phyloP scores from a whole-genome alignment of 2,113 vertebrate species.

The Aldabrachelys gigantea region DNA sequence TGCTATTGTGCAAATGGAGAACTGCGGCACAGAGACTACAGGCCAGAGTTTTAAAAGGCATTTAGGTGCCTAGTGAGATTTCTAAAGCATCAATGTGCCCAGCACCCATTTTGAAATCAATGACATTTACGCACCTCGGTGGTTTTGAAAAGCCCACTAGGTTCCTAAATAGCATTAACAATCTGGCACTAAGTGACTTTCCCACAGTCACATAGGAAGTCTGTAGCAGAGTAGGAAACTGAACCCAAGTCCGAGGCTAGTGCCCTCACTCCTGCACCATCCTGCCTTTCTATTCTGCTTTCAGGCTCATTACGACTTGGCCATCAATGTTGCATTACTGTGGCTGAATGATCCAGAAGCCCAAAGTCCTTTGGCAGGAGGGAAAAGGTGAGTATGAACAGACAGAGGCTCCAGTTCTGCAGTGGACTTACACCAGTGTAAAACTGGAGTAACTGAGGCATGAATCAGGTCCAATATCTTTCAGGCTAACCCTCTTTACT shows the following conservation, averaged over 20 bases:
- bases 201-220: background rate
- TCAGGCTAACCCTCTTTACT: background rate
- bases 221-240: background rate
- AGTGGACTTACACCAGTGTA: background rate
- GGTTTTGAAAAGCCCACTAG: background rate
- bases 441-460: background rate
- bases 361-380: slow-evolving; percentile 59
- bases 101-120: no score
- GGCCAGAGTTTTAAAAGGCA: no score
- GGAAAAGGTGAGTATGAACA: slow-evolving; percentile 77
- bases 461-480: background rate
- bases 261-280: background rate
- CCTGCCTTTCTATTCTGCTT: background rate
- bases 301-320: slow-evolving; percentile 88
- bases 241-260: background rate
- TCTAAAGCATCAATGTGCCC: no score
- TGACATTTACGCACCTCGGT: no score
- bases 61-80: no score
- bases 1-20: no score
- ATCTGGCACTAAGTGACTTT: background rate
- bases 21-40: no score
- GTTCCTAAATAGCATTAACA: background rate
- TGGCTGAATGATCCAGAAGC: slow-evolving; percentile 80
- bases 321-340: slow-evolving; percentile 81
- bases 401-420: background rate